These are phyloP conservation scores for Drosophila parvula DNA, from an alignment of 1,140 invertebrate species.

Conservation along the genomic window DNA sequence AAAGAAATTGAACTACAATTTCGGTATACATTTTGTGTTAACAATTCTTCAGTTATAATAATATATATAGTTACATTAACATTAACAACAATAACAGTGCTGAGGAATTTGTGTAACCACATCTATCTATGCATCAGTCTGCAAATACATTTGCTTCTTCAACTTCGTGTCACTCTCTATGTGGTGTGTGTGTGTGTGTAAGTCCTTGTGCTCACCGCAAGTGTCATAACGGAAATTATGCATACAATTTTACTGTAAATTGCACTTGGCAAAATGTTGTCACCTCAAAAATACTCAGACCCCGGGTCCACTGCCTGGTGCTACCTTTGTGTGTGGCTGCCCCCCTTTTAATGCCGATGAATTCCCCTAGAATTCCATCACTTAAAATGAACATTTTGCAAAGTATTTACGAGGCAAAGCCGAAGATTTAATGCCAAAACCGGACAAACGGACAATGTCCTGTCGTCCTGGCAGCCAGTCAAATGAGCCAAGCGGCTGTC, in stretches of 20 bases:
- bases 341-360: background rate
- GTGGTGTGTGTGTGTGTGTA: slow-evolving; percentile 13
- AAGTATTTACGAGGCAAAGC: slow-evolving; percentile 41
- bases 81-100: background rate
- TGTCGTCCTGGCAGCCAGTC: slow-evolving; percentile 37
- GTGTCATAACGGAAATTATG: slow-evolving; percentile 78
- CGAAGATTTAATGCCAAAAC: slow-evolving; percentile 28
- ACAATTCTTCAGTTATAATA: too few species aligned
- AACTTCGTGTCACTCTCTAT: slow-evolving; percentile 21
- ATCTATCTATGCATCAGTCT: slow-evolving; percentile 49
- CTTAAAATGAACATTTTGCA: slow-evolving; percentile 21
- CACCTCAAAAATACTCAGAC: slow-evolving; percentile 9
- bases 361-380: slow-evolving; percentile 12
- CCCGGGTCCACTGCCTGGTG: too few species aligned
- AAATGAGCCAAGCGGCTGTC: slow-evolving; percentile 46
- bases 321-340: background rate
- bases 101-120: slow-evolving; percentile 32
- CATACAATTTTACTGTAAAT: slow-evolving; percentile 76
- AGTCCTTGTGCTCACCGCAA: slow-evolving; percentile 53
- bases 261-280: slow-evolving; percentile 62
- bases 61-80: too few species aligned
- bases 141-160: slow-evolving; percentile 15
- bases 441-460: slow-evolving; percentile 3
- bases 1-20: too few species aligned
- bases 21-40: too few species aligned